Conservation (phyloP, 1,140 invertebrate species). For the Drosophila ananassae region DNA sequence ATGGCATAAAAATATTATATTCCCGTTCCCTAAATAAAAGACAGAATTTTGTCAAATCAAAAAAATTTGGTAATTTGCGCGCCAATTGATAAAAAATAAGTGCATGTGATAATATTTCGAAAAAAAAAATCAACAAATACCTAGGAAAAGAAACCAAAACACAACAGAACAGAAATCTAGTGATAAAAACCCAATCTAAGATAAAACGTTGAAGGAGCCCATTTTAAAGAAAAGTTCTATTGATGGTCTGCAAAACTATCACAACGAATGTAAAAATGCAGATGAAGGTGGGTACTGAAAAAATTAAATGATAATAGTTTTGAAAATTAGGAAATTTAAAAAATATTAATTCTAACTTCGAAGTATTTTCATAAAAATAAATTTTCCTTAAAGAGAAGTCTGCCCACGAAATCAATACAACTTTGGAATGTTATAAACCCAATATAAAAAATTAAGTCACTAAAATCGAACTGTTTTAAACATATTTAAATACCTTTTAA, state of each 20-base stretch:
- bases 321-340: neutral
- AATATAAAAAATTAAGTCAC: conserved; percentile 14
- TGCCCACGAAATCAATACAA: neutral
- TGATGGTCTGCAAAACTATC: conserved; percentile 71
- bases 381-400: no score
- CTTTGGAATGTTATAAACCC: neutral
- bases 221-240: conserved; percentile 31
- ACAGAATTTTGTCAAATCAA: neutral
- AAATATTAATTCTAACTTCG: neutral
- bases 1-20: conserved; percentile 14
- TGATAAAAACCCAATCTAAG: conserved; percentile 65
- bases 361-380: no score
- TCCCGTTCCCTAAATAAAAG: neutral
- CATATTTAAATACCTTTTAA: conserved; percentile 26
- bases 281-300: conserved; percentile 51
- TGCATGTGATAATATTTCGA: conserved; percentile 69
- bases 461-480: conserved; percentile 15
- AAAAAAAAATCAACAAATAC: conserved; percentile 31
- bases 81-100: conserved; percentile 30
- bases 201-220: conserved; percentile 49
- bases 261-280: conserved; percentile 64
- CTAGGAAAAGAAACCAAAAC: conserved; percentile 18
- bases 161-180: conserved; percentile 45
- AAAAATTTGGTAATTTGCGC: conserved; percentile 9
- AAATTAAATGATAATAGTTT: neutral